phyloP scores from a whole-genome alignment of 2,888 invertebrate genomes.

The Stenodema calcarata region DNA sequence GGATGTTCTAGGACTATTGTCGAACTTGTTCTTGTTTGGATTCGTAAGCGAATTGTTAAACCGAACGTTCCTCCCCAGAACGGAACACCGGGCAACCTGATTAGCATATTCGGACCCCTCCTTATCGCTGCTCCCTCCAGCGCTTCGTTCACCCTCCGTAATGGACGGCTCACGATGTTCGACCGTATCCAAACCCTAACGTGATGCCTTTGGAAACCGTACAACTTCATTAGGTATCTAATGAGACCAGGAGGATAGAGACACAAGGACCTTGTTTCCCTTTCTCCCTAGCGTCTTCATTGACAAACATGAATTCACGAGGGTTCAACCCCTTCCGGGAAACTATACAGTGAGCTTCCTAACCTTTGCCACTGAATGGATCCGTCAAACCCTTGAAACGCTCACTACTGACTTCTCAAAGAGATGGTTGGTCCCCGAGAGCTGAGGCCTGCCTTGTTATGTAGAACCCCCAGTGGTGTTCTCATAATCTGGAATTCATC shows the following conservation, averaged over 20 bases:
- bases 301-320: constrained; percentile 43
- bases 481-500: too few species aligned
- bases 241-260: constrained; percentile 27
- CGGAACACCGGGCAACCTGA: background rate
- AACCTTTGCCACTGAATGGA: background rate
- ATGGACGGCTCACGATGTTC: constrained; percentile 29
- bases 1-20: background rate
- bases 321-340: background rate
- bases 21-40: background rate
- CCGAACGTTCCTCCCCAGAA: background rate
- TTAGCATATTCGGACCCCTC: constrained; percentile 26
- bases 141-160: background rate
- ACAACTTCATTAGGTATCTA: constrained; percentile 43
- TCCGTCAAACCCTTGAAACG: background rate
- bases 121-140: constrained; percentile 4
- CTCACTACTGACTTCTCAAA: background rate
- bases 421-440: too few species aligned
- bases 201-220: constrained; percentile 9
- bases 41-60: background rate
- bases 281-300: constrained; percentile 35
- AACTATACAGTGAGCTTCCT: background rate
- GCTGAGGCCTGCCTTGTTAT: too few species aligned
- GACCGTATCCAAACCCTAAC: background rate
- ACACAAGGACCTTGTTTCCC: constrained; percentile 33
- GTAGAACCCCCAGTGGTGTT: too few species aligned